Evolutionary conservation across 2,113 vertebrate species (phyloP).

Genomic region (Ginglymostoma cirratum): DNA sequence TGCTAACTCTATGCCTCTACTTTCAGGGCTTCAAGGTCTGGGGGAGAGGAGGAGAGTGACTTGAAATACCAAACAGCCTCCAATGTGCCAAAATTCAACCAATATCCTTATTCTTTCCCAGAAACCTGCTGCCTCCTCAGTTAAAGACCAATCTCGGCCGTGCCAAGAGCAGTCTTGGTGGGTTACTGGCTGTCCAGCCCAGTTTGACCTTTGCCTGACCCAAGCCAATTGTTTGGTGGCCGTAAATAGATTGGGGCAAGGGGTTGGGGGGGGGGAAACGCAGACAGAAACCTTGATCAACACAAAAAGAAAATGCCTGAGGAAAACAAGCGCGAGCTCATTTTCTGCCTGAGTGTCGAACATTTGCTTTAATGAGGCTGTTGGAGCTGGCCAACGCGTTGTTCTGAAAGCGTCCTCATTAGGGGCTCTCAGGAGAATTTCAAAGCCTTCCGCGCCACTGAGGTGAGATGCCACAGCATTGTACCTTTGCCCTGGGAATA

Average conservation of each 20-base stretch:
- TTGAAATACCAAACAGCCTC: background rate
- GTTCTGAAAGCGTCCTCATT: background rate
- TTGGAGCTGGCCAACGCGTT: background rate
- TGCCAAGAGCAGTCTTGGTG: background rate
- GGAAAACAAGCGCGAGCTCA: background rate
- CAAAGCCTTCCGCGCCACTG: background rate
- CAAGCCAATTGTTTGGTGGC: too few relatives aligned
- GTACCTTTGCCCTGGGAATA: background rate
- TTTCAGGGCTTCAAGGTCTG: background rate
- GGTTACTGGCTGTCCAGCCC: background rate
- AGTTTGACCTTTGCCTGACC: background rate
- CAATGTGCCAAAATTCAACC: background rate
- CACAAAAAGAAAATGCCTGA: background rate
- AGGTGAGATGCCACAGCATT: background rate
- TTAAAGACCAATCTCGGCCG: background rate
- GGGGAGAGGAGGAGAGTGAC: background rate
- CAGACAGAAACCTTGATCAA: background rate
- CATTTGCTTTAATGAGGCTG: background rate
- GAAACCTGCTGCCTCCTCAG: background rate
- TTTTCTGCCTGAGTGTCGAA: background rate
- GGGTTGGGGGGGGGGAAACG: background rate
- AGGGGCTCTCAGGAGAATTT: background rate
- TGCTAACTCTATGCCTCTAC: background rate
- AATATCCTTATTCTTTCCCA: background rate
- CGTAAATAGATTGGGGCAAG: background rate